Evolutionary conservation across 1,140 invertebrate genomes (phyloP).

Genomic region (Hyles vespertilio): DNA sequence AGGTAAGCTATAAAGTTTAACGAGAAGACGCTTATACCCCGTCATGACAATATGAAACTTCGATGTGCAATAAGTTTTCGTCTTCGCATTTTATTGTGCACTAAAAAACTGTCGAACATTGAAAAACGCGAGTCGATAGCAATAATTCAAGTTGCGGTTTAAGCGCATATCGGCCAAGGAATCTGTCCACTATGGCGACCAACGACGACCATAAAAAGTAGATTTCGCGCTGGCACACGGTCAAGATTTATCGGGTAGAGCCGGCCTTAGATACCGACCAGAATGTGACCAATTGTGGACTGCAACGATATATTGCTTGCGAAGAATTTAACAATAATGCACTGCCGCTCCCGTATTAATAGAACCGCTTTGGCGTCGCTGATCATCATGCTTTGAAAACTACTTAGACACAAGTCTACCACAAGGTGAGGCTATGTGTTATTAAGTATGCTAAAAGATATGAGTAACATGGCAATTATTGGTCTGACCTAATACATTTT

Average conservation of each 20-base stretch:
- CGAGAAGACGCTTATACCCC: constrained; percentile 2
- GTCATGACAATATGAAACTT: neutral
- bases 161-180: constrained; percentile 52
- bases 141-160: constrained; percentile 41
- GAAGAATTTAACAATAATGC: neutral
- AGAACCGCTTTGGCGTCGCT: neutral
- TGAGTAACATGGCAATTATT: too few species aligned
- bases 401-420: too few species aligned
- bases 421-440: too few species aligned
- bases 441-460: too few species aligned
- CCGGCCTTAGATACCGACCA: constrained; percentile 47
- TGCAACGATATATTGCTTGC: constrained; percentile 41
- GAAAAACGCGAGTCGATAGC: constrained; percentile 37
- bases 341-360: constrained; percentile 1
- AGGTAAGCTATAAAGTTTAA: constrained; percentile 6
- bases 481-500: too few species aligned
- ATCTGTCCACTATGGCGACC: constrained; percentile 44
- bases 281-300: constrained; percentile 38
- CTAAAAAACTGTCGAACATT: constrained; percentile 32
- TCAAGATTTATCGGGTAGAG: constrained; percentile 56
- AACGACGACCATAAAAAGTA: constrained; percentile 55
- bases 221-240: constrained; percentile 49
- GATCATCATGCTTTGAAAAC: too few species aligned
- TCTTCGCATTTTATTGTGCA: constrained; percentile 6
- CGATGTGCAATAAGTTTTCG: constrained; percentile 2